A percentile compares a stretch with the other conserved stretches of the same genome.
Evolutionary conservation across 2,113 vertebrate species (phyloP).

Genomic region (Phaethon lepturus): DNA sequence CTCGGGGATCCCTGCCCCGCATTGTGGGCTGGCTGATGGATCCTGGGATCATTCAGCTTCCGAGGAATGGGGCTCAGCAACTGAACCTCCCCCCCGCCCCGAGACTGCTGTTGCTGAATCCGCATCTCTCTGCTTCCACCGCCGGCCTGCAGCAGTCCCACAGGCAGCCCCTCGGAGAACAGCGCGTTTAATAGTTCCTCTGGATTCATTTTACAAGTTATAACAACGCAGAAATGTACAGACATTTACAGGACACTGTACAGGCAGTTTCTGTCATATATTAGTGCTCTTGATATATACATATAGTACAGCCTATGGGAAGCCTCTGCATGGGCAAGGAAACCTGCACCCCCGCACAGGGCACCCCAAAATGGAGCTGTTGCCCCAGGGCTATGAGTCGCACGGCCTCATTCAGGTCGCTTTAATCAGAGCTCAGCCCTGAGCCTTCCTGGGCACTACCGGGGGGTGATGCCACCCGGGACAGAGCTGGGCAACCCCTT

Average conservation of each 20-base stretch:
- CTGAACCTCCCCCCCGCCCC: accelerated
- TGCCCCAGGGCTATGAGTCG: neutral
- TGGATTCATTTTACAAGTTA: neutral
- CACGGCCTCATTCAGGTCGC: accelerated
- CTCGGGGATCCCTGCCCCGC: neutral
- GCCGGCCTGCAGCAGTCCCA: neutral
- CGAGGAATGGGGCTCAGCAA: neutral
- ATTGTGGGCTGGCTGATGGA: neutral
- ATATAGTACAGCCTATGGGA: constrained; percentile 54
- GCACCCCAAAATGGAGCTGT: neutral
- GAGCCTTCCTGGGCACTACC: neutral
- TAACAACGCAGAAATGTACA: constrained; percentile 7
- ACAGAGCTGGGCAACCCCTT: neutral
- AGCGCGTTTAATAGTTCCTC: neutral
- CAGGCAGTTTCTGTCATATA: constrained; percentile 9
- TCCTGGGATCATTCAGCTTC: neutral
- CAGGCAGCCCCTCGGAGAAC: neutral
- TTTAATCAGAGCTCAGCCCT: neutral
- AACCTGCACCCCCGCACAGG: accelerated
- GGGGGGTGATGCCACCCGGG: neutral
- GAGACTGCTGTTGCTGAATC: accelerated
- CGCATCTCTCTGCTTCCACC: neutral
- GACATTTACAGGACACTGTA: constrained; percentile 47
- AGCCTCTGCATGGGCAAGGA: accelerated
- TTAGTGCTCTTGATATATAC: constrained; percentile 68